phyloP scores from a whole-genome alignment of 1,140 invertebrate species.

The Microplitis mediator region DNA sequence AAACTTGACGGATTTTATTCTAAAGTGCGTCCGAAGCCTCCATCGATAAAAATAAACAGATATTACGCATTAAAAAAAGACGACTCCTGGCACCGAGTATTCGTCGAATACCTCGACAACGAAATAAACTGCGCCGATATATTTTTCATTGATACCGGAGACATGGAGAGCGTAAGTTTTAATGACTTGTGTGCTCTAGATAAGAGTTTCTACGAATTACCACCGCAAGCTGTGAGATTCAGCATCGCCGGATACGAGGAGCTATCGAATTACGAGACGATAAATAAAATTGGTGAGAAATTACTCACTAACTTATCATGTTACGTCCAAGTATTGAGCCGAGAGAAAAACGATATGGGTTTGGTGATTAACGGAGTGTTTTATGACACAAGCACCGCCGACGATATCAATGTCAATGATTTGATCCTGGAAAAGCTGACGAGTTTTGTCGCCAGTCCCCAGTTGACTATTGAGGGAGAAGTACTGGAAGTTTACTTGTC shows the following conservation, averaged over 20 bases:
- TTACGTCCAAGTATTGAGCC: slow-evolving; percentile 29
- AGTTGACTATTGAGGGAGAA: slow-evolving; percentile 39
- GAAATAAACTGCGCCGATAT: slow-evolving; percentile 59
- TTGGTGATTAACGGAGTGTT: slow-evolving; percentile 31
- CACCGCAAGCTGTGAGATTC: slow-evolving; percentile 70
- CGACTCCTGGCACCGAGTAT: slow-evolving; percentile 67
- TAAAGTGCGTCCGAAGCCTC: not conserved
- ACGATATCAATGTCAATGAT: slow-evolving; percentile 49
- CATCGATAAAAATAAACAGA: slow-evolving; percentile 24
- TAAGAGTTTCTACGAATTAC: slow-evolving; percentile 63
- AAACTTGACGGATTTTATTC: slow-evolving; percentile 66
- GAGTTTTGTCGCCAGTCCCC: not conserved
- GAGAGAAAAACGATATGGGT: slow-evolving; percentile 21
- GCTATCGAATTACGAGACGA: slow-evolving; percentile 47
- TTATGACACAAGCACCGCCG: slow-evolving; percentile 38
- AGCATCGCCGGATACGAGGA: slow-evolving; percentile 68
- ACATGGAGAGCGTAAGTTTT: slow-evolving; percentile 61
- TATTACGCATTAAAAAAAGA: slow-evolving; percentile 68
- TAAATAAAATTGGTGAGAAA: slow-evolving; percentile 36
- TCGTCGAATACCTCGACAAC: slow-evolving; percentile 60
- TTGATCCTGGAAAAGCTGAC: slow-evolving; percentile 34
- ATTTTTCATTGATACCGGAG: slow-evolving; percentile 71
- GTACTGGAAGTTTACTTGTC: slow-evolving; percentile 56
- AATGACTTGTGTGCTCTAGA: slow-evolving; percentile 63
- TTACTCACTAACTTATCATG: slow-evolving; percentile 34